Conservation (phyloP, 2,797 vertebrate species). For the Glyptemys insculpta region DNA sequence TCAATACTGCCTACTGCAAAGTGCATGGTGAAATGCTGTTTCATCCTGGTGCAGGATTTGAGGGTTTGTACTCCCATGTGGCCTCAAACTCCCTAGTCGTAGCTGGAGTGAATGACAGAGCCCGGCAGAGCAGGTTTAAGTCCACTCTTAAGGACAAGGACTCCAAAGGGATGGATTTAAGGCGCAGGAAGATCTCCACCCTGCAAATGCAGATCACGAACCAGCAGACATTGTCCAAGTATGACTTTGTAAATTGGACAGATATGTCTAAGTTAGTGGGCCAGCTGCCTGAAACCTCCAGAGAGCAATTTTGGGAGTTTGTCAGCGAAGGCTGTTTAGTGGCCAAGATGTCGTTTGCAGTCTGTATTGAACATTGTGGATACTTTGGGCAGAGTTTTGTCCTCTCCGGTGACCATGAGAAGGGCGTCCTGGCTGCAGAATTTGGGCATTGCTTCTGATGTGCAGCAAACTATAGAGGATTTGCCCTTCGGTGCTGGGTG, state of each 20-base stretch:
- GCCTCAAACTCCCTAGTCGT: not conserved
- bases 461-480: not conserved
- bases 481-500: not conserved
- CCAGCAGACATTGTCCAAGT: not conserved
- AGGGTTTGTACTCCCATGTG: not conserved
- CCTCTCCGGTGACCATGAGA: not conserved
- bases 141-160: not conserved
- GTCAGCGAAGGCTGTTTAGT: not conserved
- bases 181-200: not conserved
- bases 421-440: not conserved
- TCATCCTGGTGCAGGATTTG: not conserved
- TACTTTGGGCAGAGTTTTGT: not conserved
- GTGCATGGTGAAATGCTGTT: not conserved
- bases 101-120: no score
- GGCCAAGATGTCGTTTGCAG: not conserved
- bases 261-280: not conserved
- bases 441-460: not conserved
- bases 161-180: not conserved
- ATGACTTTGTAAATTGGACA: not conserved
- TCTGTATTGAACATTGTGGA: not conserved
- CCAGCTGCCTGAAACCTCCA: not conserved
- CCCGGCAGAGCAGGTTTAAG: not conserved
- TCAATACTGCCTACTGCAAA: not conserved
- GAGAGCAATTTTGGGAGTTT: not conserved
- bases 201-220: not conserved